Evolutionary conservation across 2,797 vertebrate genomes (phyloP).

Genomic region (Enteromius anoplus): DNA sequence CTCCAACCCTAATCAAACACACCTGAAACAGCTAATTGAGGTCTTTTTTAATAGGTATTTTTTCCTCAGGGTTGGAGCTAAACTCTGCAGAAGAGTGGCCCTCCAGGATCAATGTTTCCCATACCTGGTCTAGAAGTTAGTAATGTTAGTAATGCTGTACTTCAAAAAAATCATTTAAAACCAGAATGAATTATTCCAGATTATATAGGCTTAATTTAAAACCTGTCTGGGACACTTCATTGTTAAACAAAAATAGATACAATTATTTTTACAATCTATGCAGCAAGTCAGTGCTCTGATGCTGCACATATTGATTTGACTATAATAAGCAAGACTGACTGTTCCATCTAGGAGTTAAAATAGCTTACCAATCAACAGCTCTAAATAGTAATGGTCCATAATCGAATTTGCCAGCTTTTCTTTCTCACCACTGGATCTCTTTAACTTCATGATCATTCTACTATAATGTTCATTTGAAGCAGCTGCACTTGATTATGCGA

Average conservation of each 20-base stretch:
- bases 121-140: not conserved
- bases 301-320: constrained; percentile 6
- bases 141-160: not conserved
- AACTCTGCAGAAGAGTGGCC: no score
- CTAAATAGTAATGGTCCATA: not conserved
- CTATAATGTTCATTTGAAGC: not conserved
- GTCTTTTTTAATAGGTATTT: no score
- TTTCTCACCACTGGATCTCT: not conserved
- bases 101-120: no score
- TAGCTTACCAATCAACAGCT: not conserved
- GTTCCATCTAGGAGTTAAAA: constrained; percentile 17
- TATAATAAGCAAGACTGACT: constrained; percentile 2
- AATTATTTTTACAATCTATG: not conserved
- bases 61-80: no score
- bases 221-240: not conserved
- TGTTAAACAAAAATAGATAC: not conserved
- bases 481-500: not conserved
- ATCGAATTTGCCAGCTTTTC: not conserved
- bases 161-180: not conserved
- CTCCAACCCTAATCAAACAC: no score
- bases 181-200: not conserved
- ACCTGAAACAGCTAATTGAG: no score
- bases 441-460: not conserved
- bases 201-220: not conserved
- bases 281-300: not conserved